phyloP scores from a whole-genome alignment of 2,888 invertebrate genomes.

The Philopedon plagiatum region DNA sequence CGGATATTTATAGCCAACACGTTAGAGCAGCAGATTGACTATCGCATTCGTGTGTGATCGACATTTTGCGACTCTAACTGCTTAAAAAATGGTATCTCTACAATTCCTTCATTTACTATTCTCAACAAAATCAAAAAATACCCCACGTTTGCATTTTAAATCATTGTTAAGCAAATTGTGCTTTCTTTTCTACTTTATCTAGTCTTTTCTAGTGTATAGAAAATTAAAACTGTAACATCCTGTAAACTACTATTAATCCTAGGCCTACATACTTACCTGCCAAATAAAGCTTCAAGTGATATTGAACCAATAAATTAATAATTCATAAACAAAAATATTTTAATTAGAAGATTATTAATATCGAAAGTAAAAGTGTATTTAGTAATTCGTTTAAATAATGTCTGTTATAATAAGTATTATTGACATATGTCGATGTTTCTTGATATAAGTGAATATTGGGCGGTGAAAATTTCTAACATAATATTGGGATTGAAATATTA shows the following conservation, averaged over 20 bases:
- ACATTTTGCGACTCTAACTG: too few species aligned
- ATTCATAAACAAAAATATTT: not conserved
- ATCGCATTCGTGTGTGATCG: too few species aligned
- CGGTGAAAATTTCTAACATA: not conserved
- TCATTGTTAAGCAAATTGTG: too few species aligned
- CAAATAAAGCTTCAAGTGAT: conserved; percentile 1
- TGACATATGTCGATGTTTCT: not conserved
- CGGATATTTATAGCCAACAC: too few species aligned
- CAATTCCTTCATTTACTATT: too few species aligned
- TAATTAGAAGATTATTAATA: conserved; percentile 32
- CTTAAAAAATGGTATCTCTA: too few species aligned
- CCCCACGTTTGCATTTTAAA: too few species aligned
- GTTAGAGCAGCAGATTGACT: too few species aligned
- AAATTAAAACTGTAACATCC: not conserved
- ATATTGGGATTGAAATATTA: too few species aligned
- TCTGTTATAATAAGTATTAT: not conserved
- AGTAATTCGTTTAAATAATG: conserved; percentile 8
- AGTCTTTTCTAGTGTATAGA: too few species aligned
- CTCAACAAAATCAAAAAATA: too few species aligned
- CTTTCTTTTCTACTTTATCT: too few species aligned
- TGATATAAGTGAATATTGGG: not conserved
- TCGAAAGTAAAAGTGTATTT: conserved; percentile 44
- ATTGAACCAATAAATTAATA: not conserved
- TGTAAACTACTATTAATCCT: not conserved
- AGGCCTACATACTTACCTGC: not conserved